Percentiles rank a stretch among this genome's conserved stretches.
phyloP scores from a whole-genome alignment of 2,113 vertebrate species.

The Polypterus bichir region DNA sequence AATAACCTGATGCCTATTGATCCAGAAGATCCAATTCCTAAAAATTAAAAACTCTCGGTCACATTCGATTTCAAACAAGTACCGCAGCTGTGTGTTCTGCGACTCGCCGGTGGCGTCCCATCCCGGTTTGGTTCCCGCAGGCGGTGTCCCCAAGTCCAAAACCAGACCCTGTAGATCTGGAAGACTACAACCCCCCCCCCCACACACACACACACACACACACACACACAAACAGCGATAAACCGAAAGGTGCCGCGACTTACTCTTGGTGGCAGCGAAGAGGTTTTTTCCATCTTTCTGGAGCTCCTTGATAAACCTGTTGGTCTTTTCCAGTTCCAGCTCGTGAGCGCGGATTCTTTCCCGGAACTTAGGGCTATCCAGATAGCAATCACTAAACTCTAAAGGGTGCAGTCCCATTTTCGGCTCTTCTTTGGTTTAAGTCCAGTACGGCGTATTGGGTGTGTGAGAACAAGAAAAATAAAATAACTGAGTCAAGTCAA shows the following conservation, averaged over 20 bases:
- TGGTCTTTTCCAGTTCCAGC: constrained; percentile 87
- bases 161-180: too few species aligned
- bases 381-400: constrained; percentile 94
- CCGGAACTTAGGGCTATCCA: constrained; percentile 85
- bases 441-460: too few species aligned
- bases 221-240: too few species aligned
- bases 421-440: not conserved
- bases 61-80: too few species aligned
- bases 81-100: too few species aligned
- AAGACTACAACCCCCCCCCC: too few species aligned
- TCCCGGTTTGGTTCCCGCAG: constrained; percentile 3
- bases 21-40: too few species aligned
- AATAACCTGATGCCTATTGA: too few species aligned
- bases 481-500: too few species aligned
- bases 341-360: constrained; percentile 82
- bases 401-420: constrained; percentile 87
- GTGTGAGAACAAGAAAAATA: too few species aligned
- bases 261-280: constrained; percentile 87
- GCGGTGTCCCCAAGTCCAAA: constrained; percentile 2
- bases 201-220: too few species aligned
- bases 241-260: constrained; percentile 29
- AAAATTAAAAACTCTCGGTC: too few species aligned
- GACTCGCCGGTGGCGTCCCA: not conserved
- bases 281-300: constrained; percentile 95
- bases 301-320: constrained; percentile 93